Evolutionary conservation across 2,888 invertebrate species (phyloP).

Genomic region (Ptychoptera contaminata): DNA sequence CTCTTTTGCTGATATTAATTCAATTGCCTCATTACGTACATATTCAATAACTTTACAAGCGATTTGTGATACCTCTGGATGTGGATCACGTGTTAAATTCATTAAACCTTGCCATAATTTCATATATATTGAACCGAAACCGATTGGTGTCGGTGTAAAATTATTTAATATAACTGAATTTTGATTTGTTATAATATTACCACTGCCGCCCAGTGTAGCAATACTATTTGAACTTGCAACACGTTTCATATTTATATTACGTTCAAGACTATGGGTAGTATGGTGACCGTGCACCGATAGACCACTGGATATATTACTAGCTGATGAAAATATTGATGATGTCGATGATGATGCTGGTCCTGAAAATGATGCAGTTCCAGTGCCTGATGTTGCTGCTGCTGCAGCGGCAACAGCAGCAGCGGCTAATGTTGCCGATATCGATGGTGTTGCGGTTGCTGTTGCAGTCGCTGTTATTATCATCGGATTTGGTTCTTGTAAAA

Average conservation of each 20-base stretch:
- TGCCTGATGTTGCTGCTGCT: not conserved
- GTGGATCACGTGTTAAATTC: conserved; percentile 71
- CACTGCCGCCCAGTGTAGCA: conserved; percentile 32
- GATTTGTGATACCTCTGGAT: conserved; percentile 64
- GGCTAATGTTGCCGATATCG: not conserved
- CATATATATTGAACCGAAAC: conserved; percentile 54
- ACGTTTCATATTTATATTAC: conserved; percentile 36
- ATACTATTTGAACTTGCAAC: conserved; percentile 57
- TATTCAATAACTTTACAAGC: conserved; percentile 63
- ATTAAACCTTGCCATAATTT: conserved; percentile 77
- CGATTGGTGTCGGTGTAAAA: conserved; percentile 8
- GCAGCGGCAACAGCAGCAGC: not conserved
- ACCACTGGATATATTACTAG: conserved; percentile 10
- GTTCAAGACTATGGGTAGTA: conserved; percentile 30
- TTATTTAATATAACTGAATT: conserved; percentile 12
- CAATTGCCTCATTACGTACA: conserved; percentile 48
- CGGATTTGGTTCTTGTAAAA: conserved; percentile 38
- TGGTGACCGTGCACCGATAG: conserved; percentile 9
- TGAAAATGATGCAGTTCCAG: not conserved
- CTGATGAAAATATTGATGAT: not conserved
- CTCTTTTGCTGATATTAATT: conserved; percentile 28
- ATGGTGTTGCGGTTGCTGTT: not conserved
- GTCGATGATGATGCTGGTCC: not conserved
- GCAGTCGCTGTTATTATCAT: not conserved
- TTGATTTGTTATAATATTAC: not conserved